Base-by-base conservation (phyloP, 2,797 vertebrate genomes). In the Botia kubotai region DNA sequence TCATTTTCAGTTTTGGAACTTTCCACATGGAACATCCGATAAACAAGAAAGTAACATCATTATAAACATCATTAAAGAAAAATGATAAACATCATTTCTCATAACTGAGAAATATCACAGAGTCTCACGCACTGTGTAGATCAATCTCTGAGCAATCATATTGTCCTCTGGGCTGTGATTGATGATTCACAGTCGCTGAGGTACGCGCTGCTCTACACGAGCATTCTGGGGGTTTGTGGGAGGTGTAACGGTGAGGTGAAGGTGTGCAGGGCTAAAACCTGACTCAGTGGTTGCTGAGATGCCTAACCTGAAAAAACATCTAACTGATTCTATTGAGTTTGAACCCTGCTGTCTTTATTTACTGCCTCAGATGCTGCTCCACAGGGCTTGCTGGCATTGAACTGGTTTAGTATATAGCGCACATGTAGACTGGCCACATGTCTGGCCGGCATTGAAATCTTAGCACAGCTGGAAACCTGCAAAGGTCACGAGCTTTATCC, bases 401-500 rank as follows among this genome's bases (percentile, higher is more conserved):
- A 17, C 67, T 77, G 29, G 19, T 58, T 62, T 43, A 57, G 53
- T 21, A 65, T 63, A 48, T 7, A 69, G 17, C 46, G 63, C 50
- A 53, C 13, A 50, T 58, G 7, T 65, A 79, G 57, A 46, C 52
- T 14, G 13, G 19, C 11, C 26, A 52, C 67, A 63, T 53, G 68
- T 72, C 77, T 79, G 68, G 46, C 26, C 12, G 57, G 26, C 53
- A 52, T 21, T 55, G 65, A 50, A 43, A 21, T 46, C 70, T 67
- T 63, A 70, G 36, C 77, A 70, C 48, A 58, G 43, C 70, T 75
- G 33, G 74, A 53, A 55, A 70, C 72, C 67, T 33, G 53, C n/a
- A 85, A 85, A 83, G 71, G 81, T 83, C 71, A 81, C 60, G 55
- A 10, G 3, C 68, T 72, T 72, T 23, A 72, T 65, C 13, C 46